A percentile compares a stretch with the other conserved stretches of the same genome.
phyloP scores from a whole-genome alignment of 2,888 invertebrate genomes.

The Oeneis ivallda region DNA sequence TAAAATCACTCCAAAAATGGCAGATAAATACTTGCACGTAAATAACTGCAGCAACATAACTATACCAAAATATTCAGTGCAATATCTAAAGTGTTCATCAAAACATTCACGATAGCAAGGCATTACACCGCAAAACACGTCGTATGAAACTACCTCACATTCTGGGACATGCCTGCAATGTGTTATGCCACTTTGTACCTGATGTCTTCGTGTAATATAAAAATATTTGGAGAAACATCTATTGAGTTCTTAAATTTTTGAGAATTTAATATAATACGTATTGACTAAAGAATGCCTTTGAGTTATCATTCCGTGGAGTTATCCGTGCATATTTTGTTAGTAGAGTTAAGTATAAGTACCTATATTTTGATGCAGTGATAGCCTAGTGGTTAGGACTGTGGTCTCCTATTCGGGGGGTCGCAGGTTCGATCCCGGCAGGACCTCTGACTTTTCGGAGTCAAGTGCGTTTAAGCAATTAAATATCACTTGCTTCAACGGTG shows the following conservation, averaged over 20 bases:
- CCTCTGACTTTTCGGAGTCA: too few relatives aligned
- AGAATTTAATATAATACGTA: not conserved
- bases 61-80: constrained; percentile 26
- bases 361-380: too few relatives aligned
- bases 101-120: constrained; percentile 27
- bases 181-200: constrained; percentile 30
- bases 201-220: constrained; percentile 23
- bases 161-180: constrained; percentile 30
- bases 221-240: constrained; percentile 10
- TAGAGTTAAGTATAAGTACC: too few relatives aligned
- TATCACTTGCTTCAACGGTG: too few relatives aligned
- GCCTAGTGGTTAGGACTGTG: too few relatives aligned
- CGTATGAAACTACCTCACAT: constrained; percentile 26
- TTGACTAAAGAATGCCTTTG: not conserved
- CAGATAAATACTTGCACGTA: not conserved
- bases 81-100: constrained; percentile 34
- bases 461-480: too few relatives aligned
- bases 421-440: too few relatives aligned
- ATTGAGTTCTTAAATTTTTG: not conserved
- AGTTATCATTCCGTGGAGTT: not conserved
- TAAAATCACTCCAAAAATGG: too few relatives aligned
- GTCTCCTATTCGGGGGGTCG: too few relatives aligned
- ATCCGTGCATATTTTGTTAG: not conserved
- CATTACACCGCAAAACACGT: constrained; percentile 28
- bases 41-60: not conserved